These are phyloP conservation scores for Lathronympha strigana DNA, from an alignment of 2,888 invertebrate species.

Conservation along the genomic window DNA sequence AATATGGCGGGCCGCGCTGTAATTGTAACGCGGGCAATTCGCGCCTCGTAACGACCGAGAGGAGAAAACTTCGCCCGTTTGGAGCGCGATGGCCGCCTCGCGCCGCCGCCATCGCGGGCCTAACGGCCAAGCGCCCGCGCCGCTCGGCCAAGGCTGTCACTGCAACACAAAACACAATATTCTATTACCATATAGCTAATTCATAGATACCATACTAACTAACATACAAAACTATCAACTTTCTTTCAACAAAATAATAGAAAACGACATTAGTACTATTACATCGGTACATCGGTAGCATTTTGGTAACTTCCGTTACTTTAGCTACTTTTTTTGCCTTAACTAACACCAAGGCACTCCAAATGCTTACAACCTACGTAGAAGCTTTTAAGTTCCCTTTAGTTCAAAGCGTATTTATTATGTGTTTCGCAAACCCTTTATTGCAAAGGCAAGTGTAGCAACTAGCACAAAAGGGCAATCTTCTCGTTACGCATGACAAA, in stretches of 20 bases:
- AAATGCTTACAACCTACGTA: constrained; percentile 15
- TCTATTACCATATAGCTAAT: too few species aligned
- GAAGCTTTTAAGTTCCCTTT: constrained; percentile 20
- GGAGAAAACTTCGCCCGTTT: constrained; percentile 81
- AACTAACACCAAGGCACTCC: constrained; percentile 7
- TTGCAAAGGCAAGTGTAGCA: constrained; percentile 50
- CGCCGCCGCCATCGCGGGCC: constrained; percentile 42
- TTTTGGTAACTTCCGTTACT: background rate
- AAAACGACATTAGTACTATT: too few species aligned
- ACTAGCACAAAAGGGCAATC: constrained; percentile 57
- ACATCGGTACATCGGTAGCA: too few species aligned
- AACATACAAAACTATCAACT: too few species aligned
- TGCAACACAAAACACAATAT: too few species aligned
- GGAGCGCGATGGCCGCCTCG: constrained; percentile 61
- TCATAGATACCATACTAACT: too few species aligned
- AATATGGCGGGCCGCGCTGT: constrained; percentile 82
- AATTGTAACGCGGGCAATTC: constrained; percentile 83
- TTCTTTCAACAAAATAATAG: too few species aligned
- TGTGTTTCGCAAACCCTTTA: constrained; percentile 48
- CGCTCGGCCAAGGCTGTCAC: constrained; percentile 37
- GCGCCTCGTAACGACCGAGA: constrained; percentile 82
- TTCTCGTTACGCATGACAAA: constrained; percentile 55
- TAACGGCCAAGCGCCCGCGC: constrained; percentile 42
- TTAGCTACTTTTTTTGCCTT: background rate
- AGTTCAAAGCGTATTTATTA: constrained; percentile 33